Conservation (phyloP, 2,113 vertebrate species). For the Cinclus cinclus region DNA sequence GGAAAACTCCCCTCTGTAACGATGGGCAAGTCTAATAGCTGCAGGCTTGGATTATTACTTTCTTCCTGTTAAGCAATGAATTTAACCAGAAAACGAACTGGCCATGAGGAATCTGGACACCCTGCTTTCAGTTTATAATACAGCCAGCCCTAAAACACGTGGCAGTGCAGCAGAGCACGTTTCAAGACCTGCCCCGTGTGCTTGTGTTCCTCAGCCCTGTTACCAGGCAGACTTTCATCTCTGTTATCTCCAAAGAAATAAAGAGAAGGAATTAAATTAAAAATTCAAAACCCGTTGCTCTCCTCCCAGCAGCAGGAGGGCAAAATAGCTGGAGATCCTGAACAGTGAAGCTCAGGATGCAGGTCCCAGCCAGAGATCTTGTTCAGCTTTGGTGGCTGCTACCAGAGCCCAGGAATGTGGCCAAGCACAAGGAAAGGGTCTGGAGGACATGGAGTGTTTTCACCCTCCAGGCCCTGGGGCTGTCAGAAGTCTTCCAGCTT, state of each 20-base stretch:
- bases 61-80: background rate
- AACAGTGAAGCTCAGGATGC: background rate
- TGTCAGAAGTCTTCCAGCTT: background rate
- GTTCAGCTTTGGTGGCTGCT: rapidly evolving
- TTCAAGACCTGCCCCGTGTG: background rate
- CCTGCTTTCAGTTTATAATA: background rate
- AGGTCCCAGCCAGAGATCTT: background rate
- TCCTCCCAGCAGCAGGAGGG: background rate
- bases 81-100: background rate
- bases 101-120: background rate
- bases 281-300: background rate
- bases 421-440: background rate
- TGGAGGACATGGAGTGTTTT: background rate
- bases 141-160: background rate
- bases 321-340: background rate
- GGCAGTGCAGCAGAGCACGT: background rate
- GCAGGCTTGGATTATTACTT: background rate
- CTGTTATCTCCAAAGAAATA: background rate
- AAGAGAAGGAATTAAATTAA: slow-evolving; percentile 14
- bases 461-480: background rate
- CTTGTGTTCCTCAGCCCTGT: background rate
- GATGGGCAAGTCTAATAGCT: background rate
- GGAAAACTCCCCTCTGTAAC: background rate
- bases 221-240: slow-evolving; percentile 33
- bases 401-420: background rate